Base-by-base conservation (phyloP, 2,113 vertebrate genomes). In the Crocuta crocuta region DNA sequence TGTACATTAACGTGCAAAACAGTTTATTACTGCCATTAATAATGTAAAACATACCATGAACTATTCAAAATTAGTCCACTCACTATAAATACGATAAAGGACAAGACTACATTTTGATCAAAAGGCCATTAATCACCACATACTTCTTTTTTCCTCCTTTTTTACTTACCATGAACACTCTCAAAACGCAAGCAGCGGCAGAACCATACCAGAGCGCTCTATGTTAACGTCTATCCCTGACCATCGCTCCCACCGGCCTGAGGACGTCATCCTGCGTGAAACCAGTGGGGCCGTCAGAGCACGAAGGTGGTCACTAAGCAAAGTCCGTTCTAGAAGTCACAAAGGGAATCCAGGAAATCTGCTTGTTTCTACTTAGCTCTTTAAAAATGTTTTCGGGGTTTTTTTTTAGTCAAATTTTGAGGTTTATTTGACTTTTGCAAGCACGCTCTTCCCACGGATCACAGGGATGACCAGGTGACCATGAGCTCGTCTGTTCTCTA, bases 101-200 rank as follows among this genome's bases (percentile, higher is more conserved):
- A 65, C 15, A 11, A n/a, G 39, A 23, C 48, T 90, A 50, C 23
- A 39, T 91, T 91, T 91, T 39, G 66, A 17, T 82, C 53, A 73
- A 90, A 91, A 95, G 68, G 43, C 92, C 55, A 92, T 96, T 82
- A 39, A 89, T 90, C 63, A 95, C 53, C 73, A 63, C 26, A 68
- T 43, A 28, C 1, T 33, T 82, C 9, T 35, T 26, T 45, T 45
- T 16, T 55, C 7, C 74, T 65, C 12, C 3, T n/a, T 13, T 82
- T 70, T 33, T 9, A 28, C 48, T 85, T 33, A 26, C 4, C 24
- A 21, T 1, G 48, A 93, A 65, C 26, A 82, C 1, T 63, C 13
- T 10, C 10, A 17, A 17, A 48, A 39, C 2, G 1, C 21, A 55
- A 33, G 16, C 13, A 66, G 71, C 7, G 23, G 5, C 12, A 55